A percentile compares a stretch with the other conserved stretches of the same genome.
These are phyloP conservation scores for Dryobota labecula DNA, from an alignment of 2,888 invertebrate species.

Conservation along the genomic window DNA sequence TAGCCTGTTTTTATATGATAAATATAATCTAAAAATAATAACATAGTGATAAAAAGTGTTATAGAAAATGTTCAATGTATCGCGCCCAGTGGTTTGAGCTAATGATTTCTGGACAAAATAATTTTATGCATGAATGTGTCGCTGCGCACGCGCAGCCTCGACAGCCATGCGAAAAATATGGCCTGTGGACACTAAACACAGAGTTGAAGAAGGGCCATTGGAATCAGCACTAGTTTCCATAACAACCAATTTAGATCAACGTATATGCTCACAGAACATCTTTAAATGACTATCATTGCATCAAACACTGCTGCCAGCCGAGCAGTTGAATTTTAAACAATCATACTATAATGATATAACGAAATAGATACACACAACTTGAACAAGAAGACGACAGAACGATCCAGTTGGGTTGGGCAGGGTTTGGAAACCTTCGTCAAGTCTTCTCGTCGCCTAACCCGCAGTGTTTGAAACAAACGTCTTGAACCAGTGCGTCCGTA, in stretches of 20 bases:
- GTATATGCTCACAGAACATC: not conserved
- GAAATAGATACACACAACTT: too few species aligned
- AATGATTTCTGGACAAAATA: conserved; percentile 74
- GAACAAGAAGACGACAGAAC: too few species aligned
- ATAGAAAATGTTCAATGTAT: conserved; percentile 33
- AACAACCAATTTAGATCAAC: not conserved
- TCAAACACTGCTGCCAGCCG: not conserved
- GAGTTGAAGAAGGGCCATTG: conserved; percentile 23
- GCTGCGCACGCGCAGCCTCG: conserved; percentile 58
- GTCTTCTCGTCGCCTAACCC: too few species aligned
- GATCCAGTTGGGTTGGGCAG: too few species aligned
- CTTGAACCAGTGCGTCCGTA: too few species aligned
- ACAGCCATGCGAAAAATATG: conserved; percentile 60
- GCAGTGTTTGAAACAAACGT: too few species aligned
- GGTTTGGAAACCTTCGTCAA: too few species aligned
- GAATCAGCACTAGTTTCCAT: too few species aligned
- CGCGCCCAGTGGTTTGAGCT: conserved; percentile 50
- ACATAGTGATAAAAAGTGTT: conserved; percentile 8
- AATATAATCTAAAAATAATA: not conserved
- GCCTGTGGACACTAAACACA: conserved; percentile 31
- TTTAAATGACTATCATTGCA: too few species aligned
- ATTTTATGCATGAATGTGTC: conserved; percentile 80
- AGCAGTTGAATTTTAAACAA: too few species aligned
- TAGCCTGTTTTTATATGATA: not conserved
- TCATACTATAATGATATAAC: too few species aligned